These are phyloP conservation scores for Dioctria rufipes DNA, from an alignment of 2,888 invertebrate species.

Conservation along the genomic window DNA sequence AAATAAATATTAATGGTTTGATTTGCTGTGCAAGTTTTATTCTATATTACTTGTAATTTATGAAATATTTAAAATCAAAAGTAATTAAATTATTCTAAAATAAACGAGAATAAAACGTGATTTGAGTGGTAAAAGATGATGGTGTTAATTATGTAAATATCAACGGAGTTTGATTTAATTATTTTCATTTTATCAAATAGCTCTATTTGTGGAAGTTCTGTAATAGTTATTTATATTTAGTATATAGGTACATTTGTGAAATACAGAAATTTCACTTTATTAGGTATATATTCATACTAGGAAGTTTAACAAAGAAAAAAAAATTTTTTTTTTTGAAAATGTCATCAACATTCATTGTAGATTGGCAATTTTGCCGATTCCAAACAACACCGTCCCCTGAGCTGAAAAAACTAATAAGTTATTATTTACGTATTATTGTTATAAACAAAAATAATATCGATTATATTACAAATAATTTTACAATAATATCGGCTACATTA, in stretches of 20 bases:
- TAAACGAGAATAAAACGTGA: slow-evolving; percentile 33
- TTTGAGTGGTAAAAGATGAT: slow-evolving; percentile 31
- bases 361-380: slow-evolving; percentile 53
- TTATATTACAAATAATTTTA: slow-evolving; percentile 22
- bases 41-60: slow-evolving; percentile 20
- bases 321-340: slow-evolving; percentile 24
- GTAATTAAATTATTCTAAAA: neutral
- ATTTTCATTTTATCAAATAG: neutral
- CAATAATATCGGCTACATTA: neutral
- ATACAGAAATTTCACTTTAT: neutral
- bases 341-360: slow-evolving; percentile 56
- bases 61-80: slow-evolving; percentile 4
- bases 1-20: slow-evolving; percentile 38
- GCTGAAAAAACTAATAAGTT: slow-evolving; percentile 41
- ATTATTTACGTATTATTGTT: slow-evolving; percentile 31
- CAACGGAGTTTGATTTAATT: neutral
- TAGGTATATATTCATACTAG: neutral
- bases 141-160: slow-evolving; percentile 12
- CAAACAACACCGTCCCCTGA: slow-evolving; percentile 47
- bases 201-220: neutral
- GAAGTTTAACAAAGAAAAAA: neutral
- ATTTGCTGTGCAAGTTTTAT: slow-evolving; percentile 10
- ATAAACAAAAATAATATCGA: slow-evolving; percentile 18
- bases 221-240: no score
- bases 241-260: neutral